Base-by-base conservation (phyloP, 2,113 vertebrate species). In the Nestor notabilis region DNA sequence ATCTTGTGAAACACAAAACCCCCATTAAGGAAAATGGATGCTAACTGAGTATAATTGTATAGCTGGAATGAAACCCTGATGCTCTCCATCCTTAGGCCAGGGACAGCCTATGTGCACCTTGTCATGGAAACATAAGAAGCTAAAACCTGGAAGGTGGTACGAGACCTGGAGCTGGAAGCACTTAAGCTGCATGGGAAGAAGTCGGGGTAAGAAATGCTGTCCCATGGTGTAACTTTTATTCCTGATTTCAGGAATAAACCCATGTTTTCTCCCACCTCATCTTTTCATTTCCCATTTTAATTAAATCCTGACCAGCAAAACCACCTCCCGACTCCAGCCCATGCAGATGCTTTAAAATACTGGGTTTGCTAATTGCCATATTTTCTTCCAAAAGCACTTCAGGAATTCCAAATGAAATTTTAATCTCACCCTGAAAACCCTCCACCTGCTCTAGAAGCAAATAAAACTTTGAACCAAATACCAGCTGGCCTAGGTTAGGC, bases 101-200 rank as follows among this genome's bases (percentile, higher is more conserved):
- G 63, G 10, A 35, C 43, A 55, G 25, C 44, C 69, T 3, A 2
- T 0, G 7, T 10, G n/a, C 3, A 3, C 23, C 61, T 50, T 31
- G 39, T 1, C 55, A 55, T 4, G 10, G 35, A 47, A 27, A 4
- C 0, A 2, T 10, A 11, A 1, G 0, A 1, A 44, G 82, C 68
- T 58, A 71, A 53, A 37, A 1, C 23, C 35, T 31, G 75, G 43
- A 16, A 43, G 64, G 16, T 10, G 44, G 9, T 6, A 7, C 0
- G 0, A 74, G 78, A 37, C 49, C 18, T 5, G 43, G 80, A 81
- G 35, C 60, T 88, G 76, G 65, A 61, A 56, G 74, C 49, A 27
- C 60, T 12, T 70, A 13, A 52, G 66, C 63, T 55, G 52, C n/a
- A 6, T 0, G 1, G 46, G 28, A 41, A 80, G 28, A 64, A 17